These are phyloP conservation scores for Cyanoramphus novaezelandiae DNA, from an alignment of 2,113 vertebrate species.

Conservation along the genomic window DNA sequence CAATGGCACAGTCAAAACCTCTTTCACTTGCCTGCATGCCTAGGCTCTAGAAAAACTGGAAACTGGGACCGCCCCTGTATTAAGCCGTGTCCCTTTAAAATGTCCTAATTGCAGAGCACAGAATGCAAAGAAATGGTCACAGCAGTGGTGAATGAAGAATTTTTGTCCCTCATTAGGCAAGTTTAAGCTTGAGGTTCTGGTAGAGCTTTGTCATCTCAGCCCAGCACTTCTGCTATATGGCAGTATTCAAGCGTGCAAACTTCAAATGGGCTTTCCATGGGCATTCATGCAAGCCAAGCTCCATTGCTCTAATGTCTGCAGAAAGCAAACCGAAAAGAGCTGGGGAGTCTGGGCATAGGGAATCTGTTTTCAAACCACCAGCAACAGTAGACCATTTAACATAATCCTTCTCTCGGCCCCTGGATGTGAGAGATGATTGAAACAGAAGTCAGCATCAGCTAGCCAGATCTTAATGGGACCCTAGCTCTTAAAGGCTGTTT, in stretches of 20 bases:
- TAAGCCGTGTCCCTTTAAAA: conserved; percentile 24
- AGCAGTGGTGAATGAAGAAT: conserved; percentile 45
- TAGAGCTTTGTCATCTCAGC: conserved; percentile 36
- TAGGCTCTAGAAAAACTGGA: background rate
- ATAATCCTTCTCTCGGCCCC: background rate
- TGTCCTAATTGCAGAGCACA: conserved; percentile 7
- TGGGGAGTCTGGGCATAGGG: background rate
- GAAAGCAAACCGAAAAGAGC: background rate
- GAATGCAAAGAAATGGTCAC: conserved; percentile 53
- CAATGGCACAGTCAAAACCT: background rate
- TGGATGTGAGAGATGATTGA: background rate
- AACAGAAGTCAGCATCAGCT: background rate
- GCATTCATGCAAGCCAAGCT: background rate
- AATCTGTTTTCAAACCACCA: background rate
- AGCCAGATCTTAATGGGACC: background rate
- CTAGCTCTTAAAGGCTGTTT: background rate
- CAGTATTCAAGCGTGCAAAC: background rate
- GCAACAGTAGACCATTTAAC: background rate
- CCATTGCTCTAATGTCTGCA: background rate
- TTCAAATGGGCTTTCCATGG: background rate
- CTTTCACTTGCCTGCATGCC: background rate
- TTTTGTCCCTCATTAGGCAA: conserved; percentile 61
- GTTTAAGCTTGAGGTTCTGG: conserved; percentile 31
- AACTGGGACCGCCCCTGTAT: background rate
- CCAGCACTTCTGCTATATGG: conserved; percentile 1